These are phyloP conservation scores for Mesopsocus fuscifrons DNA, from an alignment of 2,888 invertebrate genomes.

Conservation along the genomic window DNA sequence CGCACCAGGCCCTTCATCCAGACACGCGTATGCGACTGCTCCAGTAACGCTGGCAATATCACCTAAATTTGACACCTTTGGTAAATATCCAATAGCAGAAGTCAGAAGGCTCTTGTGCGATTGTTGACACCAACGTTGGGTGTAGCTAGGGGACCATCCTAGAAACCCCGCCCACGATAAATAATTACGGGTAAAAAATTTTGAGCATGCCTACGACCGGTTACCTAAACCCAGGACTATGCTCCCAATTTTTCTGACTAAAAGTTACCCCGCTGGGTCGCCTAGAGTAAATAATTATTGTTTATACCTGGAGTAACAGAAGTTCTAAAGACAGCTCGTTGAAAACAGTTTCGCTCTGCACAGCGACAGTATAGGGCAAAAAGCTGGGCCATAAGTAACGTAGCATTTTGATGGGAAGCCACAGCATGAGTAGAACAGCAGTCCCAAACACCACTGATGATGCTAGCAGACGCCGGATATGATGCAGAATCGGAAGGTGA, in stretches of 20 bases:
- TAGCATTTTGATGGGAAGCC: constrained; percentile 81
- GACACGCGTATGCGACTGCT: constrained; percentile 87
- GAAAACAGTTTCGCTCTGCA: constrained; percentile 65
- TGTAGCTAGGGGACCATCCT: too few relatives aligned
- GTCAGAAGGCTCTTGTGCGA: too few relatives aligned
- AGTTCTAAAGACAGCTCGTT: constrained; percentile 90
- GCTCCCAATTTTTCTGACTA: too few relatives aligned
- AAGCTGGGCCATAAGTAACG: constrained; percentile 66
- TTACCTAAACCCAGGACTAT: too few relatives aligned
- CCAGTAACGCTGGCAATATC: constrained; percentile 84
- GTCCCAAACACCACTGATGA: constrained; percentile 93
- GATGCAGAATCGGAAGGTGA: constrained; percentile 79
- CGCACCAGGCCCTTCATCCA: constrained; percentile 84
- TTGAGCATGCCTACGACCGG: too few relatives aligned
- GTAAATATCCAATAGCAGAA: constrained; percentile 6
- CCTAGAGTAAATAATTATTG: too few relatives aligned
- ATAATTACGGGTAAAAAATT: constrained; percentile 1
- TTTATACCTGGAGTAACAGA: constrained; percentile 54
- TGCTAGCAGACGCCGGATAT: constrained; percentile 74
- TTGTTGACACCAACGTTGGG: too few relatives aligned
- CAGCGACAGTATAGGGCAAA: constrained; percentile 83
- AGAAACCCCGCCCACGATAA: too few relatives aligned
- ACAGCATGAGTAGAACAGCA: constrained; percentile 86
- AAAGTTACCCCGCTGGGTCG: too few relatives aligned
- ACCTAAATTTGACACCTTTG: too few relatives aligned